A percentile compares a stretch with the other conserved stretches of the same genome.
Evolutionary conservation across 2,888 invertebrate genomes (phyloP).

Genomic region (Frankliniella fusca): DNA sequence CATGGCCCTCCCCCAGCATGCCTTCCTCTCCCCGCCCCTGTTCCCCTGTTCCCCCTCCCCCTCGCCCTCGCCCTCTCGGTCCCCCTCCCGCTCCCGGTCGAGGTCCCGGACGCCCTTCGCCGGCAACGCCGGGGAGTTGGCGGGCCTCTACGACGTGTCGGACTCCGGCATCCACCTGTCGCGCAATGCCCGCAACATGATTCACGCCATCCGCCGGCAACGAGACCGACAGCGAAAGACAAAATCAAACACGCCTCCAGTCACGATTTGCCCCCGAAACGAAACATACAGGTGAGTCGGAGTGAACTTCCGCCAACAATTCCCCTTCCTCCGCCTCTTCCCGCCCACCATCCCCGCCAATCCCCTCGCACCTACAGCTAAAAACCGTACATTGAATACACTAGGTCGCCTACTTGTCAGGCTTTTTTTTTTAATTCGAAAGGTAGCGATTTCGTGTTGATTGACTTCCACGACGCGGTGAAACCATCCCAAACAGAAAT

Average conservation of each 20-base stretch:
- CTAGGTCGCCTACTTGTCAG: too few relatives aligned
- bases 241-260: not conserved
- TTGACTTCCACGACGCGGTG: too few relatives aligned
- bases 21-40: not conserved
- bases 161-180: not conserved
- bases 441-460: too few relatives aligned
- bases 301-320: not conserved
- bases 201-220: not conserved
- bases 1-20: conserved; percentile 13
- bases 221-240: conserved; percentile 3
- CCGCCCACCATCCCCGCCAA: not conserved
- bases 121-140: not conserved
- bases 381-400: not conserved
- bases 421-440: too few relatives aligned
- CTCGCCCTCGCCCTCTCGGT: not conserved
- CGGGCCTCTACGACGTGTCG: not conserved
- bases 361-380: not conserved
- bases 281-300: conserved; percentile 5
- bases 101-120: conserved; percentile 3
- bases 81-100: not conserved
- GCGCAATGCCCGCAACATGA: not conserved
- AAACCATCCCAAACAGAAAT: too few relatives aligned
- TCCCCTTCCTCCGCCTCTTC: not conserved
- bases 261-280: conserved; percentile 2
- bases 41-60: not conserved